A percentile compares a stretch with the other conserved stretches of the same genome.
Conservation (phyloP, 2,888 invertebrate genomes). For the Agrochola macilenta region DNA sequence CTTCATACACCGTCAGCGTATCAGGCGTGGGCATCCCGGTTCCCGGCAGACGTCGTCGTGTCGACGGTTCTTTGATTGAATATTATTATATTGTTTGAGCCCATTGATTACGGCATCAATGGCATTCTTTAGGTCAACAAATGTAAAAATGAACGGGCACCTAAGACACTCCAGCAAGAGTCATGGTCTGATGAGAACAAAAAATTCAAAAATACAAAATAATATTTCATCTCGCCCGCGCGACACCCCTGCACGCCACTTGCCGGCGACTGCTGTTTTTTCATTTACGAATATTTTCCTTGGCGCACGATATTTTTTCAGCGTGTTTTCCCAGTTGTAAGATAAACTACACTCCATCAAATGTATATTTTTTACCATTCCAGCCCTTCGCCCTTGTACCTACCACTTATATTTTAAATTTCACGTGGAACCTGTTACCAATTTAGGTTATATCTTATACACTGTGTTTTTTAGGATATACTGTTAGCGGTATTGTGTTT, state of each 20-base stretch:
- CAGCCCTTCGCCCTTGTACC: slow-evolving; percentile 58
- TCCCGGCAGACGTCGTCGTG: too few species aligned
- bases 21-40: too few species aligned
- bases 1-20: too few species aligned
- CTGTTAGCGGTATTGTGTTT: slow-evolving; percentile 6
- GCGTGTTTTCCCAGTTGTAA: slow-evolving; percentile 89
- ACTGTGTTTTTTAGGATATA: slow-evolving; percentile 48
- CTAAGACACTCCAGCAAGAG: neutral
- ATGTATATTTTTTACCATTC: slow-evolving; percentile 85
- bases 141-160: neutral
- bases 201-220: neutral
- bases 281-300: slow-evolving; percentile 91
- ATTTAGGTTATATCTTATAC: slow-evolving; percentile 64
- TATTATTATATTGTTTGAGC: too few species aligned
- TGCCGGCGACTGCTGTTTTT: slow-evolving; percentile 87
- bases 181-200: neutral
- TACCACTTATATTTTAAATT: slow-evolving; percentile 69
- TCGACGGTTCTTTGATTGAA: too few species aligned
- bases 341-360: slow-evolving; percentile 90
- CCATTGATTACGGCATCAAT: neutral
- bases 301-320: slow-evolving; percentile 89
- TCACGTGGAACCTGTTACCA: slow-evolving; percentile 67
- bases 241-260: slow-evolving; percentile 79
- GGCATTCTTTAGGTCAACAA: neutral
- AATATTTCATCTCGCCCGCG: neutral